Conservation (phyloP, 2,113 vertebrate species). For the Neodon shergylaensis region DNA sequence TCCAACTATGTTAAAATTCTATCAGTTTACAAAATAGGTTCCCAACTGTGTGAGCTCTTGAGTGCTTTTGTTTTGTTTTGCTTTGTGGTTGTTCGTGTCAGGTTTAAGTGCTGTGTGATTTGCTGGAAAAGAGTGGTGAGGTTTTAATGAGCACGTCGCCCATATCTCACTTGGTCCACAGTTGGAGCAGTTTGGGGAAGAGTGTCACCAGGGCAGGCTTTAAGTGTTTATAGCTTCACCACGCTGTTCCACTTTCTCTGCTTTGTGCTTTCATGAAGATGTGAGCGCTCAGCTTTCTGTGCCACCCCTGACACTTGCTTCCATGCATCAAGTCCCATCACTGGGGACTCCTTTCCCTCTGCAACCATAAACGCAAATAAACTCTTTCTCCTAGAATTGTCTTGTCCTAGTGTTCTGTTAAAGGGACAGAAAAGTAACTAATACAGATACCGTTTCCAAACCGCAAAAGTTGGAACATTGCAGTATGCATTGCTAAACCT, state of each 20-base stretch:
- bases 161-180: neutral
- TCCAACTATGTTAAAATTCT: conserved; percentile 46
- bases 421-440: neutral
- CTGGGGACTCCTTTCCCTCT: neutral
- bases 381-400: too few species aligned
- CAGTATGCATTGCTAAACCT: conserved; percentile 3
- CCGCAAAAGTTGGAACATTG: neutral
- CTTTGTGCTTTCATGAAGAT: neutral
- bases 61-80: neutral
- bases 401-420: neutral
- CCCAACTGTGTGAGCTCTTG: conserved; percentile 11
- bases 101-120: neutral
- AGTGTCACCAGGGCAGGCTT: neutral
- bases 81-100: neutral
- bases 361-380: neutral
- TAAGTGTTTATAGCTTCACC: neutral
- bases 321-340: neutral
- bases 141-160: neutral
- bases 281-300: neutral
- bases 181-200: neutral
- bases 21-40: conserved; percentile 19
- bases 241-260: neutral
- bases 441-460: neutral
- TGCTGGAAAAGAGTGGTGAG: neutral
- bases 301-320: neutral